Percentiles rank a stretch among this genome's conserved stretches.
Evolutionary conservation across 2,113 vertebrate genomes (phyloP).

Genomic region (Pagrus major): DNA sequence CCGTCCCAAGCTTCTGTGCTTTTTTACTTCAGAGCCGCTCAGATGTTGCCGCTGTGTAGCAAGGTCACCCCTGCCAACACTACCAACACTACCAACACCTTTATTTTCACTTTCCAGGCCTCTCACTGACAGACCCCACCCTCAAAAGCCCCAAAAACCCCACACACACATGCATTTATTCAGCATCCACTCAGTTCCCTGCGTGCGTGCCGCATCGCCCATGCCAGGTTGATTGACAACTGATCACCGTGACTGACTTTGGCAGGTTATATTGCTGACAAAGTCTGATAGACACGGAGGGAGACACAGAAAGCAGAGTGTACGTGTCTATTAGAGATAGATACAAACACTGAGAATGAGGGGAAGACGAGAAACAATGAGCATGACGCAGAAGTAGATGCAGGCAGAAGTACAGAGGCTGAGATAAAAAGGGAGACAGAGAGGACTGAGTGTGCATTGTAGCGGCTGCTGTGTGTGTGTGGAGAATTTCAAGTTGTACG

Average conservation of each 20-base stretch:
- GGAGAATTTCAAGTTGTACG: slow-evolving; percentile 29
- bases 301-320: neutral
- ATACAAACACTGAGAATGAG: neutral
- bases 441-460: slow-evolving; percentile 20
- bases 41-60: slow-evolving; percentile 53
- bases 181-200: slow-evolving; percentile 21
- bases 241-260: slow-evolving; percentile 65
- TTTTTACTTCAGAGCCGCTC: slow-evolving; percentile 53
- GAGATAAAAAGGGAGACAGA: slow-evolving; percentile 29
- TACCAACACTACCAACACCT: slow-evolving; percentile 20
- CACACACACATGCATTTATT: neutral
- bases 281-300: slow-evolving; percentile 24
- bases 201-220: slow-evolving; percentile 8
- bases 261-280: slow-evolving; percentile 50
- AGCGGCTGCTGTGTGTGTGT: slow-evolving; percentile 19
- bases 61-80: slow-evolving; percentile 65
- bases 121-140: slow-evolving; percentile 33
- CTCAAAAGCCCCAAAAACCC: slow-evolving; percentile 5
- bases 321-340: neutral
- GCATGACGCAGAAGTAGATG: neutral
- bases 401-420: neutral
- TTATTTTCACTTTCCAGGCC: slow-evolving; percentile 41
- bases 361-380: neutral
- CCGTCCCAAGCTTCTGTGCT: slow-evolving; percentile 19
- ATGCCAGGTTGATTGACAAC: slow-evolving; percentile 57